Conservation (phyloP, 2,797 vertebrate species). For the Euphonia xanthogaster region DNA sequence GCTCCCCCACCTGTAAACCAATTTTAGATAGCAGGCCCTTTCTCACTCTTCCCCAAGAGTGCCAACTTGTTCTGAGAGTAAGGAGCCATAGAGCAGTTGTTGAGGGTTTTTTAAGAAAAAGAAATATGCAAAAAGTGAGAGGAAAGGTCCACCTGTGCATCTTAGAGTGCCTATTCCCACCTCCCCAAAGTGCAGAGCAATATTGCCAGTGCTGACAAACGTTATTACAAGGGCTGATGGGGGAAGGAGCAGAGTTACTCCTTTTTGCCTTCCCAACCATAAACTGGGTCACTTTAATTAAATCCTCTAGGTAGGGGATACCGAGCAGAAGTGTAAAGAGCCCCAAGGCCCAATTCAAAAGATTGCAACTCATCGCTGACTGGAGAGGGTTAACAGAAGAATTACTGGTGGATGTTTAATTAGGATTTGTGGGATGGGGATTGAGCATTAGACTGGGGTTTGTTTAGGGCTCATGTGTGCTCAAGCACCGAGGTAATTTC, state of each 20-base stretch:
- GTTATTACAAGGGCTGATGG: not conserved
- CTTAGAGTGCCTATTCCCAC: not conserved
- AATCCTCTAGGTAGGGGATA: not conserved
- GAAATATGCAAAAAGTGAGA: not conserved
- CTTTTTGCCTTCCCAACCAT: not conserved
- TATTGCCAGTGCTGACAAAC: not conserved
- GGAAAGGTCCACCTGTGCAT: not conserved
- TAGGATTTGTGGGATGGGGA: constrained; percentile 45
- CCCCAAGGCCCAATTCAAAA: not conserved
- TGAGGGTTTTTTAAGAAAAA: not conserved
- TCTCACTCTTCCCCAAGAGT: not conserved
- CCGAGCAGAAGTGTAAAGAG: not conserved
- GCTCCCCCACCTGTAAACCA: not conserved
- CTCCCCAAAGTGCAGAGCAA: not conserved
- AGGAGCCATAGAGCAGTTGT: not conserved
- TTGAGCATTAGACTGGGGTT: constrained; percentile 26
- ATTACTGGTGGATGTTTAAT: constrained; percentile 46
- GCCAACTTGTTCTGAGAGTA: not conserved
- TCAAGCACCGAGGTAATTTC: constrained; percentile 6
- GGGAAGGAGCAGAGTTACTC: not conserved
- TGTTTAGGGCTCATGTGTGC: constrained; percentile 43
- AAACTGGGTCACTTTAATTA: constrained; percentile 62
- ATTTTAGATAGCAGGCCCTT: not conserved
- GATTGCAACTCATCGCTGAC: not conserved
- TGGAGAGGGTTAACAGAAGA: constrained; percentile 45